phyloP scores from a whole-genome alignment of 2,113 vertebrate genomes.

The Passer domesticus region DNA sequence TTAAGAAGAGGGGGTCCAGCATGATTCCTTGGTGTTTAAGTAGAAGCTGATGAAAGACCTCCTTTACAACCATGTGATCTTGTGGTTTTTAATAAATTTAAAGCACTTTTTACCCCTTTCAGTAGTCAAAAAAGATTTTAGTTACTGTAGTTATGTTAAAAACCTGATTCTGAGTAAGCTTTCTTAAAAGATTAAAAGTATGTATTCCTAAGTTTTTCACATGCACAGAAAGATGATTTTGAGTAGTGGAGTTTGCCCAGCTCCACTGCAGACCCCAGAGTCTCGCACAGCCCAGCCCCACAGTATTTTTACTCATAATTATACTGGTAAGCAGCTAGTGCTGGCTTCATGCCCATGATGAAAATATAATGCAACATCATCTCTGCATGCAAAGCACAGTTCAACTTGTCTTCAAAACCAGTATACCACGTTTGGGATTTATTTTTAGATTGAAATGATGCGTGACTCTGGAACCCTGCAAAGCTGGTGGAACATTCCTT shows the following conservation, averaged over 20 bases:
- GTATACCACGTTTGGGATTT: neutral
- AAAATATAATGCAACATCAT: constrained; percentile 15
- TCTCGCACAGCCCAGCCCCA: neutral
- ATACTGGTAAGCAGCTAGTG: neutral
- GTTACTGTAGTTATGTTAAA: neutral
- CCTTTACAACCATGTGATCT: constrained; percentile 30
- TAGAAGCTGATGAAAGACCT: constrained; percentile 32
- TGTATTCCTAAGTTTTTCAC: neutral
- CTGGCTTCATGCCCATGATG: neutral
- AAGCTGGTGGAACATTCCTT: neutral
- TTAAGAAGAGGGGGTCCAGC: neutral
- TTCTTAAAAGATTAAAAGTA: neutral
- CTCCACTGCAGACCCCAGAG: neutral
- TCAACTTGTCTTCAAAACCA: neutral
- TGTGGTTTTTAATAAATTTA: constrained; percentile 35
- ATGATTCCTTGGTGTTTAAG: neutral
- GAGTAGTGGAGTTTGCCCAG: neutral
- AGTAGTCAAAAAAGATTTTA: neutral
- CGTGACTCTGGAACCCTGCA: neutral
- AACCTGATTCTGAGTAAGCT: neutral
- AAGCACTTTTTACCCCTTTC: neutral
- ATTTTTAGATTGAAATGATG: constrained; percentile 24
- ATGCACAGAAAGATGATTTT: neutral
- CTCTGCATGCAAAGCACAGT: neutral
- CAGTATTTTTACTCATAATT: neutral